A percentile compares a stretch with the other conserved stretches of the same genome.
phyloP scores from a whole-genome alignment of 2,113 vertebrate species.

The Hemiscyllium ocellatum region DNA sequence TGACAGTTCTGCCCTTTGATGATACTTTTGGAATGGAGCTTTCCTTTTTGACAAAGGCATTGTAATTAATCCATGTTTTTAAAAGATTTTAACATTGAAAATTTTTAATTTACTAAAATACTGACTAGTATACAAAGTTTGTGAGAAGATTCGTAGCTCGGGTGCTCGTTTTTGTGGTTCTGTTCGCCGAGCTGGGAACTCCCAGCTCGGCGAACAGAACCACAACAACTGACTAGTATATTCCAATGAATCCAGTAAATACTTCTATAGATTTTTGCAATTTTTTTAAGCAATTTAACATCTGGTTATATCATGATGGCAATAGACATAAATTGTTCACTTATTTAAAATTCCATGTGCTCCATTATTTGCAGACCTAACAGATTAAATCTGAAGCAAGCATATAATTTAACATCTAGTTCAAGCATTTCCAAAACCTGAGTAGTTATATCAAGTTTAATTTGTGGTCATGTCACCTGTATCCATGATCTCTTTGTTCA shows the following conservation, averaged over 20 bases:
- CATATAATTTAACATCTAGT: slow-evolving; percentile 36
- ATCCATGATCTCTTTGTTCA: slow-evolving; percentile 29
- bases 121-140: background rate
- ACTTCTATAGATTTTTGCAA: background rate
- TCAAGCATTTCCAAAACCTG: slow-evolving; percentile 37
- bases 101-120: background rate
- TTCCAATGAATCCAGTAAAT: background rate
- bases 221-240: background rate
- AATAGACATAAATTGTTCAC: slow-evolving; percentile 9
- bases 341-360: background rate
- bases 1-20: background rate
- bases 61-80: background rate
- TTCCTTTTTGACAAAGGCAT: background rate
- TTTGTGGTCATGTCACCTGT: slow-evolving; percentile 38
- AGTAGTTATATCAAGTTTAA: slow-evolving; percentile 37
- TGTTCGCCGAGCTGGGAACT: too few species aligned
- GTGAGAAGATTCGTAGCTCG: too few species aligned
- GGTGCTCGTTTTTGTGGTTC: too few species aligned
- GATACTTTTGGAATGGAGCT: background rate
- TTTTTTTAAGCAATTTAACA: background rate
- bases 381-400: slow-evolving; percentile 9
- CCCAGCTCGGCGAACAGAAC: too few species aligned
- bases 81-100: background rate
- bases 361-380: slow-evolving; percentile 15
- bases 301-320: slow-evolving; percentile 7